These are phyloP conservation scores for Spilarctia lutea DNA, from an alignment of 2,888 invertebrate genomes.

Conservation along the genomic window DNA sequence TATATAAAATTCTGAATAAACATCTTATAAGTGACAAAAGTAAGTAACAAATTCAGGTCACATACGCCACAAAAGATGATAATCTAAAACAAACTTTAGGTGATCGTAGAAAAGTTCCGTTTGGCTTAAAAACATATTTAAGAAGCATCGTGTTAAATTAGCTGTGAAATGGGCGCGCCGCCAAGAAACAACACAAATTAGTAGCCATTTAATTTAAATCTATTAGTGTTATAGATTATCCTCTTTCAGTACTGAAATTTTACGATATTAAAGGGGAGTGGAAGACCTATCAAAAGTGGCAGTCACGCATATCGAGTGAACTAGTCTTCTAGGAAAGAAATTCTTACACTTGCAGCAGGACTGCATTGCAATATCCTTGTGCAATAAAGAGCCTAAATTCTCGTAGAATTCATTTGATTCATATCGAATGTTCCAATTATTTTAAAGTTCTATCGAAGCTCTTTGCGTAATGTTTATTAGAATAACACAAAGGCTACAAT, in stretches of 20 bases:
- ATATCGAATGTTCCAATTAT: not conserved
- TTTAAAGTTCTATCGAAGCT: not conserved
- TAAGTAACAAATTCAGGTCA: slow-evolving; percentile 7
- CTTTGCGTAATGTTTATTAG: no score
- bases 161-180: slow-evolving; percentile 31
- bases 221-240: slow-evolving; percentile 21
- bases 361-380: not conserved
- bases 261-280: not conserved
- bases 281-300: slow-evolving; percentile 12
- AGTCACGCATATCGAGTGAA: not conserved
- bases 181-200: slow-evolving; percentile 35
- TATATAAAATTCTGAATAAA: slow-evolving; percentile 29
- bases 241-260: not conserved
- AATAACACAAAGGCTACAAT: no score
- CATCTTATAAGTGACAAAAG: slow-evolving; percentile 30
- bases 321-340: slow-evolving; percentile 10
- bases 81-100: slow-evolving; percentile 25
- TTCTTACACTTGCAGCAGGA: slow-evolving; percentile 19
- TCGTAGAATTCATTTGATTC: not conserved
- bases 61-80: not conserved
- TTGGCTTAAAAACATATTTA: slow-evolving; percentile 14
- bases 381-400: slow-evolving; percentile 14
- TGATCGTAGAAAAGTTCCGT: slow-evolving; percentile 15
- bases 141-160: slow-evolving; percentile 27
- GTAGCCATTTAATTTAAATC: slow-evolving; percentile 25